Conservation (phyloP, 1,140 invertebrate genomes). For the Calephelis virginiensis region DNA sequence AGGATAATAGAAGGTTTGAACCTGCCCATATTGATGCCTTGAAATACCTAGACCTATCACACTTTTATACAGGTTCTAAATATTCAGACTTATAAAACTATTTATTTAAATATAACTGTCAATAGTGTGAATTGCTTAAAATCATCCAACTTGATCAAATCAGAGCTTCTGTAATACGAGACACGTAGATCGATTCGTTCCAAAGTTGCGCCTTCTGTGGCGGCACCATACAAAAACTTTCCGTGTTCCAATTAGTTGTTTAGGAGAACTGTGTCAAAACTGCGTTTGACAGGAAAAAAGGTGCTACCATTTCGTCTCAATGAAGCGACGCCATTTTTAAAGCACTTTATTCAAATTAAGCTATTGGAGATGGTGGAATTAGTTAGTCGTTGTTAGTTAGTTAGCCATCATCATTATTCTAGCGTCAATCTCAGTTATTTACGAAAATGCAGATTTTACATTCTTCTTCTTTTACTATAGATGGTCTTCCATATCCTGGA, state of each 20-base stretch:
- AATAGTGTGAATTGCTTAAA: constrained; percentile 34
- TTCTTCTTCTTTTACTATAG: too few relatives aligned
- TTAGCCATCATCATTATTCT: too few relatives aligned
- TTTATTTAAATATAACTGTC: too few relatives aligned
- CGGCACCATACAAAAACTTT: constrained; percentile 54
- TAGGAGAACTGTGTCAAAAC: constrained; percentile 27
- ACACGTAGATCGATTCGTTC: constrained; percentile 71
- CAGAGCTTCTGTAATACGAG: constrained; percentile 66
- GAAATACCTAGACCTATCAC: constrained; percentile 42
- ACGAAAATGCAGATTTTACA: too few relatives aligned
- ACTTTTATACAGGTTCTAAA: too few relatives aligned
- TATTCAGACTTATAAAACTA: too few relatives aligned
- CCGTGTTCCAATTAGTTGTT: constrained; percentile 45
- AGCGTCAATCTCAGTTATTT: too few relatives aligned
- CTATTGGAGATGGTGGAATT: too few relatives aligned
- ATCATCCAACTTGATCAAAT: constrained; percentile 41
- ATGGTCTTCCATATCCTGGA: too few relatives aligned
- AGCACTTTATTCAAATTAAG: background rate
- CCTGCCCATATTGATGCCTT: constrained; percentile 38
- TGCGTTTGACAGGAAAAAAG: constrained; percentile 32
- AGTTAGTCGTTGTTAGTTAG: too few relatives aligned
- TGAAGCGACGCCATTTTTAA: constrained; percentile 21
- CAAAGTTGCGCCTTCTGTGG: constrained; percentile 54
- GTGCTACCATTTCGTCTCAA: constrained; percentile 23
- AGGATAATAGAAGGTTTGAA: constrained; percentile 50